phyloP scores from a whole-genome alignment of 2,888 invertebrate genomes.

The Nysson spinosus region DNA sequence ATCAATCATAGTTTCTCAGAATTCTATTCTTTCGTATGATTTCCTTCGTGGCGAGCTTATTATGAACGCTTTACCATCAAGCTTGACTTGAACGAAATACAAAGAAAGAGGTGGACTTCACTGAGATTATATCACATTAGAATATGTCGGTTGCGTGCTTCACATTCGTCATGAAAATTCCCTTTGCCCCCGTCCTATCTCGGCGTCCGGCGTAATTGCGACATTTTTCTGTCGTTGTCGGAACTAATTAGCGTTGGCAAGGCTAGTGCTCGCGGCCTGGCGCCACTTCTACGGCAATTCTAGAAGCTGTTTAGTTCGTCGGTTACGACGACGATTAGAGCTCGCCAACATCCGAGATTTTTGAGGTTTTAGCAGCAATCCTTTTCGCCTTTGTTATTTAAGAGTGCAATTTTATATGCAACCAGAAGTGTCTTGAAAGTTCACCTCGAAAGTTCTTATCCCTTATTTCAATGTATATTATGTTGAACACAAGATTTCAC shows the following conservation, averaged over 20 bases:
- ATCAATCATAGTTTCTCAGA: no score
- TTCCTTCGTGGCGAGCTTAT: no score
- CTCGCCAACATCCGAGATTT: constrained; percentile 19
- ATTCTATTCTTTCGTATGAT: no score
- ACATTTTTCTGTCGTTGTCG: constrained; percentile 46
- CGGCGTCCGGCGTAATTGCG: constrained; percentile 34
- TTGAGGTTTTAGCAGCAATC: constrained; percentile 9
- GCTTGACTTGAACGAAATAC: neutral
- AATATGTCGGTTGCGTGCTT: constrained; percentile 22
- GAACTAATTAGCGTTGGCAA: constrained; percentile 46
- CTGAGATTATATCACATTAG: constrained; percentile 6
- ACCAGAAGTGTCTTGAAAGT: constrained; percentile 1
- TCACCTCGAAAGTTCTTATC: neutral
- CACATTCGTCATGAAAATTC: neutral
- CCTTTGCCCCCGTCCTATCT: neutral
- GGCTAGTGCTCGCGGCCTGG: neutral
- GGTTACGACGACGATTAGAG: constrained; percentile 29
- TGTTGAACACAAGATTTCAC: no score
- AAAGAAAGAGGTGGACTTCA: neutral
- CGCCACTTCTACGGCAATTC: constrained; percentile 26
- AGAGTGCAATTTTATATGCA: constrained; percentile 12
- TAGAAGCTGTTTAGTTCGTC: constrained; percentile 15
- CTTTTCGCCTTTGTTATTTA: constrained; percentile 15
- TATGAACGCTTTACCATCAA: no score
- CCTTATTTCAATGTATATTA: neutral